Conservation (phyloP, 2,888 invertebrate species). For the Netelia inedita region DNA sequence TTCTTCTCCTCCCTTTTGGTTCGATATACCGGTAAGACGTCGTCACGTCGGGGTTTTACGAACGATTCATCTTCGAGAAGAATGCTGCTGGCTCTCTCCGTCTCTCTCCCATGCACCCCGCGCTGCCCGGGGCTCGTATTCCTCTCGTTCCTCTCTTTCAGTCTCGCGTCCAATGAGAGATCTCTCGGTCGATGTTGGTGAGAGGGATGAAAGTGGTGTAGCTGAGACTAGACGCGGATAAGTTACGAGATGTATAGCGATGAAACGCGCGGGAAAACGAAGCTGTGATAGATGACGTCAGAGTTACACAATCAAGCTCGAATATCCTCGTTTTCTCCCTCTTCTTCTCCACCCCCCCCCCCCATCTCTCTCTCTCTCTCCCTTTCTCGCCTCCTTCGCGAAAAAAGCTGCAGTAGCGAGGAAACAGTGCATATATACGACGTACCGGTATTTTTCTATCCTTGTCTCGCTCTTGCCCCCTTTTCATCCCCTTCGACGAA, state of each 20-base stretch:
- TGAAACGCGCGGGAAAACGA: slow-evolving; percentile 73
- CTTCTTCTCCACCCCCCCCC: slow-evolving; percentile 1
- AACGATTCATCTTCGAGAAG: slow-evolving; percentile 77
- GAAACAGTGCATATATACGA: too few species aligned
- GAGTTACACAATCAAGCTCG: slow-evolving; percentile 78
- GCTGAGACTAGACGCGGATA: slow-evolving; percentile 39
- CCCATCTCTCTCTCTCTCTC: neutral
- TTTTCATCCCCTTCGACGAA: slow-evolving; percentile 29
- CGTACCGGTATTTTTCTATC: slow-evolving; percentile 1
- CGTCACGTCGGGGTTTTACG: slow-evolving; percentile 69
- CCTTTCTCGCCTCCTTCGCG: neutral
- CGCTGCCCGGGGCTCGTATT: slow-evolving; percentile 46
- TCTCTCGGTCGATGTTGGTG: slow-evolving; percentile 49
- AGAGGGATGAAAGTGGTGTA: slow-evolving; percentile 69
- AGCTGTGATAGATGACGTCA: slow-evolving; percentile 81
- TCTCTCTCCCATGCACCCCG: neutral
- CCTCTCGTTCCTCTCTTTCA: slow-evolving; percentile 45
- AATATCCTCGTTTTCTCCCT: slow-evolving; percentile 42
- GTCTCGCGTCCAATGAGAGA: slow-evolving; percentile 52
- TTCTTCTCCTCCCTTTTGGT: slow-evolving; percentile 7
- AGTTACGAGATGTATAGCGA: slow-evolving; percentile 29
- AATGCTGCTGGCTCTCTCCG: slow-evolving; percentile 61
- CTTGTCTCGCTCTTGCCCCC: neutral
- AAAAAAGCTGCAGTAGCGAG: too few species aligned
- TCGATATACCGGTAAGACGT: slow-evolving; percentile 56